Percentiles rank a stretch among this genome's conserved stretches.
Conservation (phyloP, 2,113 vertebrate genomes). For the Baryphthengus martii region DNA sequence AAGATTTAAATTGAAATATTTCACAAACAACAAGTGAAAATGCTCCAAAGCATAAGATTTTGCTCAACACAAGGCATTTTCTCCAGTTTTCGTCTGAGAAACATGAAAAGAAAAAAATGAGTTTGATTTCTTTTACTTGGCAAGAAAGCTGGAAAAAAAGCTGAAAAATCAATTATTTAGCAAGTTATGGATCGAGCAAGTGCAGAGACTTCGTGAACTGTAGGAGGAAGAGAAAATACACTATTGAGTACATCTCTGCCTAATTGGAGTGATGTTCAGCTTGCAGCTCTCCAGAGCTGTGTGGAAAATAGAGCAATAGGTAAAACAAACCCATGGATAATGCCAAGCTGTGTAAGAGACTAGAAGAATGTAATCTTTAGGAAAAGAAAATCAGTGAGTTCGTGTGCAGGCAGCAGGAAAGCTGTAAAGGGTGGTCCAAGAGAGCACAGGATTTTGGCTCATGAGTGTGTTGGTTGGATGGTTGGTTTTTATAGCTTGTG, state of each 20-base stretch:
- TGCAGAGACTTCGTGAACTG: not conserved
- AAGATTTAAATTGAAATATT: not conserved
- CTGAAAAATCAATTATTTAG: slow-evolving; percentile 19
- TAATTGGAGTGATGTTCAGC: not conserved
- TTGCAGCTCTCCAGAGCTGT: not conserved
- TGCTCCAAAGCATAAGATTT: not conserved
- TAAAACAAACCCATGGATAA: not conserved
- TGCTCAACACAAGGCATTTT: not conserved
- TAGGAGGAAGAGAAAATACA: not conserved
- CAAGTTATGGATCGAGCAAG: not conserved
- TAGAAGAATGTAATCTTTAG: not conserved
- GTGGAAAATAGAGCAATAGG: not conserved
- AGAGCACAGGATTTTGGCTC: not conserved
- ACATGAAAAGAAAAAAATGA: not conserved
- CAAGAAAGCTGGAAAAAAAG: not conserved
- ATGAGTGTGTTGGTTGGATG: not conserved
- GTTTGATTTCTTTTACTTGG: not conserved
- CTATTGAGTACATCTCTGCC: not conserved
- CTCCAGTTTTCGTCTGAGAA: not conserved
- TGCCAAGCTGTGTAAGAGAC: not conserved
- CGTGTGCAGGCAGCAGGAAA: not conserved
- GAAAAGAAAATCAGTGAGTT: not conserved
- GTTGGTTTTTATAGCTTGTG: not conserved
- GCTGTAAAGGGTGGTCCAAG: not conserved
- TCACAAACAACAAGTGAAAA: not conserved